Conservation (phyloP, 2,888 invertebrate genomes). For the Drosophila diplacantha region DNA sequence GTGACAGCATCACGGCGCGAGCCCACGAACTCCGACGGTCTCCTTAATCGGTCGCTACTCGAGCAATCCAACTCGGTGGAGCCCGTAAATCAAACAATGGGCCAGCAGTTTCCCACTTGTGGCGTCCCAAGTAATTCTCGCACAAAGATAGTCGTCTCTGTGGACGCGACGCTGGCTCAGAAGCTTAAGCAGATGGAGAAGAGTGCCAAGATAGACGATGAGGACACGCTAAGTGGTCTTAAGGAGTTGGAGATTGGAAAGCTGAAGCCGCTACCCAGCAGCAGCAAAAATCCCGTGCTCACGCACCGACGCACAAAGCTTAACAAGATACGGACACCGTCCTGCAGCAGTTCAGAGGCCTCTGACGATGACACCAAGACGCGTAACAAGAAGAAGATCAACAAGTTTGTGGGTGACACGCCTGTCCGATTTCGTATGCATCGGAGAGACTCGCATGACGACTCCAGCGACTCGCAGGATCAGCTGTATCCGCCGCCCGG, state of each 20-base stretch:
- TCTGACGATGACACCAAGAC: constrained; percentile 90
- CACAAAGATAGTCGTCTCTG: constrained; percentile 79
- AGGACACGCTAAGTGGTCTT: constrained; percentile 65
- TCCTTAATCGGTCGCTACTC: constrained; percentile 84
- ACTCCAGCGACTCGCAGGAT: constrained; percentile 91
- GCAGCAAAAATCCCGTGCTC: constrained; percentile 75
- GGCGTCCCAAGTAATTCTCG: constrained; percentile 79
- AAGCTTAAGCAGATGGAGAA: constrained; percentile 73
- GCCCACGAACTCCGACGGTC: constrained; percentile 86
- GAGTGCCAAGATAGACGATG: constrained; percentile 51
- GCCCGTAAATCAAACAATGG: constrained; percentile 24
- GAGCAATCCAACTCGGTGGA: constrained; percentile 77
- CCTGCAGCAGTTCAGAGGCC: constrained; percentile 96
- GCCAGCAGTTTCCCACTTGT: constrained; percentile 52
- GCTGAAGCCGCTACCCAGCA: constrained; percentile 68
- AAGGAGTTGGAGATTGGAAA: constrained; percentile 76
- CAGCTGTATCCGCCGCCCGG: constrained; percentile 77
- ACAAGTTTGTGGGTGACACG: constrained; percentile 82
- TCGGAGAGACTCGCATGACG: constrained; percentile 89
- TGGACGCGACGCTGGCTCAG: constrained; percentile 65
- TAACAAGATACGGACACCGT: constrained; percentile 87
- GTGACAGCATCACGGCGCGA: constrained; percentile 82
- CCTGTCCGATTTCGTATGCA: constrained; percentile 82
- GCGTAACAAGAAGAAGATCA: constrained; percentile 87
- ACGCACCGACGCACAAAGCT: constrained; percentile 83